Evolutionary conservation across 2,797 vertebrate genomes (phyloP).

Genomic region (Sitta carolinensis): DNA sequence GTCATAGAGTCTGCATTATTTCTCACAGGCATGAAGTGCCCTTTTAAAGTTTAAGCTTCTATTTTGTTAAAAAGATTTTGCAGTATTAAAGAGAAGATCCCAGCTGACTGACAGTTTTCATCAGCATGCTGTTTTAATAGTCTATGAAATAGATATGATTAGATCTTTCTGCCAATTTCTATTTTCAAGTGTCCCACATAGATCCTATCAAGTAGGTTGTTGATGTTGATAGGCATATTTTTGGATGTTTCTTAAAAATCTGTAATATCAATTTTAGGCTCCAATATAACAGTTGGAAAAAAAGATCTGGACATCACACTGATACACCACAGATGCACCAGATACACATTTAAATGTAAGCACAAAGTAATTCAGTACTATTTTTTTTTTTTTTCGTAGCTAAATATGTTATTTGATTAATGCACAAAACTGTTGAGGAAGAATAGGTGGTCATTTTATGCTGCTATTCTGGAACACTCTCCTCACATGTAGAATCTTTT

Average conservation of each 20-base stretch:
- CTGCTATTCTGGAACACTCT: not conserved
- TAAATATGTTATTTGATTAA: not conserved
- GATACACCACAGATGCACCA: not conserved
- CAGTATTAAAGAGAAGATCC: not conserved
- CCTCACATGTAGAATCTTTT: not conserved
- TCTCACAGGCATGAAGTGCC: not conserved
- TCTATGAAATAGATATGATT: not conserved
- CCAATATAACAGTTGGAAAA: not conserved
- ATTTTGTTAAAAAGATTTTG: not conserved
- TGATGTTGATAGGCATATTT: not conserved
- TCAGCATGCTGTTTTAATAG: not conserved
- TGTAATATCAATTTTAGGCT: not conserved
- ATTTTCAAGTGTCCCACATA: not conserved
- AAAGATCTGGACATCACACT: not conserved
- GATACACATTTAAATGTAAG: not conserved
- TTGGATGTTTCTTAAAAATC: not conserved
- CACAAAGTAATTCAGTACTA: not conserved
- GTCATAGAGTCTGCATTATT: slow-evolving; percentile 61
- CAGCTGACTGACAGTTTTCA: not conserved
- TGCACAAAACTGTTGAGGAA: not conserved
- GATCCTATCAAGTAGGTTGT: not conserved
- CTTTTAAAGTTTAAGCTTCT: not conserved
- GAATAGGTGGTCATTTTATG: not conserved
- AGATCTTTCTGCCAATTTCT: not conserved
- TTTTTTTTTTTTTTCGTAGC: not conserved